phyloP scores from a whole-genome alignment of 92 coral and sea anemone genomes.

The Chrysogorgia sp. region DNA sequence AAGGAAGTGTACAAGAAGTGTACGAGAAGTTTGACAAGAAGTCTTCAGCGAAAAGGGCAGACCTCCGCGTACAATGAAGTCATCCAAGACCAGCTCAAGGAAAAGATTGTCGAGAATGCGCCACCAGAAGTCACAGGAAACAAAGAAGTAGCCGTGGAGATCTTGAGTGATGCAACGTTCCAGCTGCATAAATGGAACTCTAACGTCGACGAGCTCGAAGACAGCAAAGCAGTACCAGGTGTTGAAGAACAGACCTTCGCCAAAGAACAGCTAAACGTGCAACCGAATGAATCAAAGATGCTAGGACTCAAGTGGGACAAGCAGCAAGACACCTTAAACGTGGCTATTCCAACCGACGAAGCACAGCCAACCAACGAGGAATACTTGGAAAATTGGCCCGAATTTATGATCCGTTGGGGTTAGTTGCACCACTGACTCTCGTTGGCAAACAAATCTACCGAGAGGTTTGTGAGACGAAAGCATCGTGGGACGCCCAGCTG shows the following conservation, averaged over 20 bases:
- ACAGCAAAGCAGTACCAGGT: not conserved
- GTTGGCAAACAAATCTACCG: slow-evolving; percentile 1
- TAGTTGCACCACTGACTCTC: slow-evolving; percentile 31
- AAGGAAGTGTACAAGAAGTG: too few relatives aligned
- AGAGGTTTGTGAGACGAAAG: slow-evolving; percentile 5
- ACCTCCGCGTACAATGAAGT: not conserved
- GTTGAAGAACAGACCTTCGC: slow-evolving; percentile 33
- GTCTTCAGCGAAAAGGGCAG: not conserved
- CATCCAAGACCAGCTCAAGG: not conserved
- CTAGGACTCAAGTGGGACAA: too few relatives aligned
- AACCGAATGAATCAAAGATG: too few relatives aligned
- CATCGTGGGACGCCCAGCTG: slow-evolving; percentile 12
- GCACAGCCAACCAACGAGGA: slow-evolving; percentile 37
- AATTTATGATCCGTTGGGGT: slow-evolving; percentile 37
- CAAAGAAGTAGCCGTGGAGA: slow-evolving; percentile 33
- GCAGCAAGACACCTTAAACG: too few relatives aligned
- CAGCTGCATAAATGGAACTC: slow-evolving; percentile 27
- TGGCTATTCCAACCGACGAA: slow-evolving; percentile 5
- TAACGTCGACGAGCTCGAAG: slow-evolving; percentile 9
- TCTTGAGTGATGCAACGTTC: slow-evolving; percentile 43
- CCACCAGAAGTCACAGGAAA: not conserved
- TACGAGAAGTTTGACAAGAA: too few relatives aligned
- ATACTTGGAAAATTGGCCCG: slow-evolving; percentile 39
- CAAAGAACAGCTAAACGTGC: slow-evolving; percentile 27
- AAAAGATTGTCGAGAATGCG: not conserved